Percentiles rank a stretch among this genome's conserved stretches.
These are phyloP conservation scores for Trinectes maculatus DNA, from an alignment of 2,113 vertebrate species.

Conservation along the genomic window DNA sequence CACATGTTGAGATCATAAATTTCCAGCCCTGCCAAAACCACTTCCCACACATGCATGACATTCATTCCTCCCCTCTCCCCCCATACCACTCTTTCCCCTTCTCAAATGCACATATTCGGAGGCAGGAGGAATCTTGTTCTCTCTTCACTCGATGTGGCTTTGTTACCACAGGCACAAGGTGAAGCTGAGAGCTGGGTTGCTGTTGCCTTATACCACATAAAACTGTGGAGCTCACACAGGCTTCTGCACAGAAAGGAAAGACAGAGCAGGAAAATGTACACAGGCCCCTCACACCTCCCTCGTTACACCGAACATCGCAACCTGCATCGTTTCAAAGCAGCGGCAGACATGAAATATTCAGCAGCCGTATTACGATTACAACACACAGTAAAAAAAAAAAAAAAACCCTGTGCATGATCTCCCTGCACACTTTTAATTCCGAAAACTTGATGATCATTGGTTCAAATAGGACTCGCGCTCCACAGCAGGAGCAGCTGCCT, in stretches of 20 bases:
- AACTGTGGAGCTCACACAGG: slow-evolving; percentile 43
- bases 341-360: slow-evolving; percentile 78
- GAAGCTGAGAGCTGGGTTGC: slow-evolving; percentile 41
- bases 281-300: slow-evolving; percentile 62
- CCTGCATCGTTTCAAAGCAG: slow-evolving; percentile 73
- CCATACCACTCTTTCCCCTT: slow-evolving; percentile 20
- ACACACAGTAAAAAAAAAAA: slow-evolving; percentile 40
- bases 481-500: slow-evolving; percentile 59
- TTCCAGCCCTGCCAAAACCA: slow-evolving; percentile 77
- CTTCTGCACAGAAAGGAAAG: slow-evolving; percentile 51
- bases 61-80: slow-evolving; percentile 55
- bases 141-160: slow-evolving; percentile 66
- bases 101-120: slow-evolving; percentile 30
- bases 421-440: slow-evolving; percentile 67
- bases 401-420: slow-evolving; percentile 6
- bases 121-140: slow-evolving; percentile 59
- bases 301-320: slow-evolving; percentile 68
- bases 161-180: slow-evolving; percentile 58
- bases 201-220: slow-evolving; percentile 34
- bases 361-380: slow-evolving; percentile 75
- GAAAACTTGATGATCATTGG: slow-evolving; percentile 77
- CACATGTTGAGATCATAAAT: slow-evolving; percentile 85
- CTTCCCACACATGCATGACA: slow-evolving; percentile 80
- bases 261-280: slow-evolving; percentile 46
- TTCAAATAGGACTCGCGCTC: slow-evolving; percentile 68